Conservation (phyloP, 2,113 vertebrate genomes). For the Thinocorus orbignyianus region DNA sequence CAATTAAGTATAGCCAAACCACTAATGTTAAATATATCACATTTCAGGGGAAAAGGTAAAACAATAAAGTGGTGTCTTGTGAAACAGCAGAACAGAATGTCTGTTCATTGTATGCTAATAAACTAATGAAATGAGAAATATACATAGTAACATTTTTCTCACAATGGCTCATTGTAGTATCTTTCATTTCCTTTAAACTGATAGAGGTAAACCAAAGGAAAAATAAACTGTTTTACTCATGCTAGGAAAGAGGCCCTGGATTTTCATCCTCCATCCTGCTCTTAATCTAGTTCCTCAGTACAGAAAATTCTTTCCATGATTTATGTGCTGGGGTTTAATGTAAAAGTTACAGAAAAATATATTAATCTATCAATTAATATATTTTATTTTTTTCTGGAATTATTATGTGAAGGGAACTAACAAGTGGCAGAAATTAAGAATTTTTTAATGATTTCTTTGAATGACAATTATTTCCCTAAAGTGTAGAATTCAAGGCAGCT, state of each 20-base stretch:
- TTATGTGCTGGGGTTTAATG: not conserved
- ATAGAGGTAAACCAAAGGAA: not conserved
- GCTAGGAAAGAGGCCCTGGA: not conserved
- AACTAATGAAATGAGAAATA: not conserved
- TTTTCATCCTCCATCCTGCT: not conserved
- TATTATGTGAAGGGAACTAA: not conserved
- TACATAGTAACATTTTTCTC: not conserved
- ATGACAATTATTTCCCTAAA: not conserved
- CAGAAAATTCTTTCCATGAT: not conserved
- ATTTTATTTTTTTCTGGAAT: not conserved
- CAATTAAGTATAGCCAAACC: not conserved
- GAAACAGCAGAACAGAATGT: not conserved
- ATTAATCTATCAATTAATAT: not conserved
- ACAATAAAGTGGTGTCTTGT: not conserved
- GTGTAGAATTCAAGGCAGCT: not conserved
- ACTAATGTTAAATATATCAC: not conserved
- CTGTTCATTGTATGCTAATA: not conserved
- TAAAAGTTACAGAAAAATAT: not conserved
- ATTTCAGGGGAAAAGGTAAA: not conserved
- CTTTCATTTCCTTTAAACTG: not conserved
- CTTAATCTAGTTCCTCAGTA: not conserved
- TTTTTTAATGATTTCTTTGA: not conserved
- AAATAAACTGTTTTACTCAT: not conserved
- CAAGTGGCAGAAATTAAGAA: not conserved
- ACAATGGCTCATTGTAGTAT: not conserved